Base-by-base conservation (phyloP, 30 jellyfish, hydroid and myxozoan species). In the Aurelia sp. region DNA sequence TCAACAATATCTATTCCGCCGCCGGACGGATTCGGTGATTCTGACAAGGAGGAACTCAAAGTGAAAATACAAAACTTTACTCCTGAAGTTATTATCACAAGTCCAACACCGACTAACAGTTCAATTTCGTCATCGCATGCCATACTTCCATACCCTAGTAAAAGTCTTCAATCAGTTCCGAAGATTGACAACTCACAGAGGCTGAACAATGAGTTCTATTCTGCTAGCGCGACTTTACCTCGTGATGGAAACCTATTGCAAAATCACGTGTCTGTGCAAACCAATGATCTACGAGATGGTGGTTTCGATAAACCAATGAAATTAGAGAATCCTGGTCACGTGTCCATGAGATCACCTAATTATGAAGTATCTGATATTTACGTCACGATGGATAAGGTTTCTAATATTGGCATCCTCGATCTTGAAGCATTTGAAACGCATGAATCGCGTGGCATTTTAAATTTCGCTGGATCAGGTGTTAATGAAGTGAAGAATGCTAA, bases 1-100 rank as follows among this genome's bases (percentile, higher is more conserved):
- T 82, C 97, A 7, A 91, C 90, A 40, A 74, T 67, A 30, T 91
- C 92, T 1, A 77, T 91, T 10, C 97, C 97, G 4, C 97, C 97
- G 8, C 97, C 97, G 12, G 66, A 72, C 19, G 91, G 90, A n/a
- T 88, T 88, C 67, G 85, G 89, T 11, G 91, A 79, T 62, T 64
- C 74, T 20, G 92, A 72, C 53, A 35, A 13, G 10, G 82, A 75
- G 22, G 77, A 71, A 10, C 17, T 22, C 13, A 67, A 33, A 4
- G 35, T n/a, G 20, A n/a, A 63, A 11, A 40, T 30, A 9, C 31
- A 16, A 18, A 51, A 33, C 33, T 15, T 27, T 4, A 77, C 53
- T 27, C 92, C 97, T 19, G 84, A 67, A 33, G 41, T 91, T 38
- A 78, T 81, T 57, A 78, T 91, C 6, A 84, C 95, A 50, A 91